Base-by-base conservation (phyloP, 2,797 vertebrate genomes). In the Pangasius djambal region DNA sequence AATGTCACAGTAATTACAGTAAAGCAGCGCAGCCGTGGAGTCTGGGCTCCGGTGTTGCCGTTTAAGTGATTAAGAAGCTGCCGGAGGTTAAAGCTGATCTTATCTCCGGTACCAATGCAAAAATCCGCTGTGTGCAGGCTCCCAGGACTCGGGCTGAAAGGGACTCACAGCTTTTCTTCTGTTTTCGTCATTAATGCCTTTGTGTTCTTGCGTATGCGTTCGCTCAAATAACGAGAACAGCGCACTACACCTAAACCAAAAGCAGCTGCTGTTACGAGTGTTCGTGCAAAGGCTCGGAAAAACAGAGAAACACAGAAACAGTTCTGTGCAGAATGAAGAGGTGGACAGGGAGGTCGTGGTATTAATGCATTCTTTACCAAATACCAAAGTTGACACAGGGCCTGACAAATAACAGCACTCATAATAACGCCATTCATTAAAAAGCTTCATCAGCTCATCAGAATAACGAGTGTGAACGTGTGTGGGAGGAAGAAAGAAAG, bases 101-200 rank as follows among this genome's bases (percentile, higher is more conserved):
- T 55, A 61, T 70, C 22, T 79, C 70, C 13, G 18, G 18, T 22
- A 63, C 7, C 20, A 31, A 85, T 50, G 69, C 6, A 50, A 81
- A 59, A 81, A 44, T 37, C 37, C 37, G 40, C 31, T 1, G 44
- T 4, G 48, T 34, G 16, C 4, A 52, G 34, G 50, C 48, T 28
- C 59, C 25, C 78, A 31, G 40, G n/a, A 16, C 69, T 85, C 72
- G 1, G 9, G 37, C 52, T 86, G 28, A 31, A 83, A 59, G n/a
- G 31, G 18, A 59, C 18, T 52, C 18, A 52, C 25, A 44, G 5
- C 15, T 40, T 31, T 18, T 65, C 28, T 15, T 82, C 13, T 20
- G 88, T 78, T 7, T 40, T 65, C 72, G 55, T 89, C 79, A 44
- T 87, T 86, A 87, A 59, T 34, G 7, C 34, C 28, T 34, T 65